A percentile compares a stretch with the other conserved stretches of the same genome.
Conservation (phyloP, 2,888 invertebrate genomes). For the Oeneis ivallda region DNA sequence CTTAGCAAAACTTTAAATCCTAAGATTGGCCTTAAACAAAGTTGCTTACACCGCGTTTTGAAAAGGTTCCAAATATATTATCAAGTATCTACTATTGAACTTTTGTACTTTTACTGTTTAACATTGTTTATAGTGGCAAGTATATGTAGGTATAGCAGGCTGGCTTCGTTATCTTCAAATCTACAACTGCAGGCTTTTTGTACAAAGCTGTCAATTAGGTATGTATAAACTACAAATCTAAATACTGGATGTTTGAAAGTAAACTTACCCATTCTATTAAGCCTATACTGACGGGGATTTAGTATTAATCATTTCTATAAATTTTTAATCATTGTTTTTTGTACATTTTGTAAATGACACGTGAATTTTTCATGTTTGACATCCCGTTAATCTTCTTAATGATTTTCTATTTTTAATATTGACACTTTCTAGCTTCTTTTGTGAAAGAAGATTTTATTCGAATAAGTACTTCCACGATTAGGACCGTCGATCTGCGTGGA, state of each 20-base stretch:
- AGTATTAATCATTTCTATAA: slow-evolving; percentile 37
- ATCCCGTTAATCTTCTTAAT: slow-evolving; percentile 32
- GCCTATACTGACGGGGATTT: slow-evolving; percentile 24
- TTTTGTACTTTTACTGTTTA: slow-evolving; percentile 55
- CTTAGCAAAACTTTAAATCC: no score
- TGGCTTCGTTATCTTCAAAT: slow-evolving; percentile 53
- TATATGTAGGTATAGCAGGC: slow-evolving; percentile 48
- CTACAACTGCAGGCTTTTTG: slow-evolving; percentile 59
- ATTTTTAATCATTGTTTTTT: slow-evolving; percentile 44
- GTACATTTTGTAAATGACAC: slow-evolving; percentile 49
- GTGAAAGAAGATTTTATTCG: slow-evolving; percentile 18
- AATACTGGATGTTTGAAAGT: slow-evolving; percentile 5
- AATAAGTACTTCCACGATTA: neutral
- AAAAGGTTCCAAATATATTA: neutral
- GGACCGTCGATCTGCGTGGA: neutral
- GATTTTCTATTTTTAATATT: slow-evolving; percentile 71
- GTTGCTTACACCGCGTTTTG: no score
- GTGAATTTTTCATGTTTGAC: slow-evolving; percentile 56
- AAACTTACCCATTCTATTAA: slow-evolving; percentile 69
- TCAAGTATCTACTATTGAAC: slow-evolving; percentile 54
- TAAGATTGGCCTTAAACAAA: no score
- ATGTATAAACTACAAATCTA: slow-evolving; percentile 32
- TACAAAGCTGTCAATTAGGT: slow-evolving; percentile 67
- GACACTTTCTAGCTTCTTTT: slow-evolving; percentile 47
- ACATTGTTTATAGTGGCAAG: slow-evolving; percentile 55